Conservation (phyloP, 1,140 invertebrate genomes). For the Antheraea pernyi region DNA sequence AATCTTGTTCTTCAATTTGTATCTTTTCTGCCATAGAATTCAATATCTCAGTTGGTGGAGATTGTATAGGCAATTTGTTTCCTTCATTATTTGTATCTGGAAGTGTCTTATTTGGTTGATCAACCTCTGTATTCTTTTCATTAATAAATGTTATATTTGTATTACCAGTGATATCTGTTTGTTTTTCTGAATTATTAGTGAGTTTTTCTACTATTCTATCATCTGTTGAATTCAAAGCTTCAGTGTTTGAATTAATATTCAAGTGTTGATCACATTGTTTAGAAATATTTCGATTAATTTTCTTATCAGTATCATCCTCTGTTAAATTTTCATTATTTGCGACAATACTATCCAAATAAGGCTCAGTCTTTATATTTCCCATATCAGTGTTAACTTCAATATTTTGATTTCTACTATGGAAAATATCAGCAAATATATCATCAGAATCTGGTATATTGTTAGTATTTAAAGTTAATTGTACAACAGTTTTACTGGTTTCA, state of each 20-base stretch:
- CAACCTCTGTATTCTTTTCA: too few species aligned
- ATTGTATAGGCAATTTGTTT: slow-evolving; percentile 35
- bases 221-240: not conserved
- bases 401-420: slow-evolving; percentile 40
- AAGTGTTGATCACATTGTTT: not conserved
- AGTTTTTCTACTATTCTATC: not conserved
- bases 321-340: not conserved
- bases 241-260: not conserved
- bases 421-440: slow-evolving; percentile 86
- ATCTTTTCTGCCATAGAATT: slow-evolving; percentile 78
- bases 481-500: slow-evolving; percentile 41
- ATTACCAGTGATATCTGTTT: not conserved
- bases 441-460: slow-evolving; percentile 74
- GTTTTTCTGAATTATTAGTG: not conserved
- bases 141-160: not conserved
- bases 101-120: not conserved
- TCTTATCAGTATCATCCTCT: not conserved
- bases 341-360: not conserved
- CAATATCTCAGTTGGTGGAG: slow-evolving; percentile 66
- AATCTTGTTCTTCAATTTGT: slow-evolving; percentile 81
- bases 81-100: slow-evolving; percentile 15
- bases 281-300: not conserved
- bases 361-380: not conserved
- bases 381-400: not conserved
- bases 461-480: slow-evolving; percentile 57